Base-by-base conservation (phyloP, 2,888 invertebrate species). In the Thymelicus lineola region DNA sequence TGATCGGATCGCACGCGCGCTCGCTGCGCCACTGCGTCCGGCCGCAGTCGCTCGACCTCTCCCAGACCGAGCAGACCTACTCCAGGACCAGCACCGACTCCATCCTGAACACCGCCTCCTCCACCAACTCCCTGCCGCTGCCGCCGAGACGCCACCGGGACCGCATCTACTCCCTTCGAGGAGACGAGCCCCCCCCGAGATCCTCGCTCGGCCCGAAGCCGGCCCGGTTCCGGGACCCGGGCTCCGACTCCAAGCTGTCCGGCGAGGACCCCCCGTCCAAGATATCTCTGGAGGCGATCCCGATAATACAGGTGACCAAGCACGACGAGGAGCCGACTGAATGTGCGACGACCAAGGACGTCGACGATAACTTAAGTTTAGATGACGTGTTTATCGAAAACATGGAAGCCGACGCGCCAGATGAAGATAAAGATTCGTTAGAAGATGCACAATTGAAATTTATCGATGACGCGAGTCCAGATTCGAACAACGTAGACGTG, bases 161-260 rank as follows among this genome's bases (percentile, higher is more conserved):
- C 4, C 6, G 38, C 15, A 36, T 38, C 10, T 38, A 38, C 7
- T 58, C 38, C 15, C n/a, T 58, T 15, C 36, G 10, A 35, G 55
- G 20, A 15, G 64, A 6, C n/a, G 57, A 55, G 1, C 60, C 55
- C 1, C 67, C 61, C 0, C 61, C 67, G 17, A 28, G 67, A 14
- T 55, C 50, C 15, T 15, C 55, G 12, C 10, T 61, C 6, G 55
- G 61, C 6, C 67, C 67, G 7, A 68, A 68, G n/a, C 68, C 68
- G 4, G n/a, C 45, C 14, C 45, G 45, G 15, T 46, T 58, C 38
- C 38, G 15, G 15, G 61, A 46, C 14, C 35, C 7, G 1, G 46
- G 65, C 14, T 20, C 15, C 6, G 58, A 66, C 35, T 66, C 46
- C 7, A 38, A 58, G 57, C 17, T 65, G n/a, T 20, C 55, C 38